These are phyloP conservation scores for Muntiacus muntjak DNA, from an alignment of 2,113 vertebrate genomes.

Conservation along the genomic window DNA sequence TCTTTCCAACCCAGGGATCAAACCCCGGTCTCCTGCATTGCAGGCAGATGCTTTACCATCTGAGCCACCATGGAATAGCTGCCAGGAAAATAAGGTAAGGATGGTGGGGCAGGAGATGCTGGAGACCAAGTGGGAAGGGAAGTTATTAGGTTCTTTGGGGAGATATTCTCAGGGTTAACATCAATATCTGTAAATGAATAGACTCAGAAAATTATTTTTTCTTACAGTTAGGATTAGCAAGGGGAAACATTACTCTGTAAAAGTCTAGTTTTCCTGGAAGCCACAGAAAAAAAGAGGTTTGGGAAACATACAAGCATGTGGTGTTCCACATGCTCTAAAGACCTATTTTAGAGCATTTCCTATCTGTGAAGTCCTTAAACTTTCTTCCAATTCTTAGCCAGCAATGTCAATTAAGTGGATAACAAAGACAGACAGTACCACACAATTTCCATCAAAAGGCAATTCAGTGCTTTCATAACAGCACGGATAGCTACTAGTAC, in stretches of 20 bases:
- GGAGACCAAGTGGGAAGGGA: no score
- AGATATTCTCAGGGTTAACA: neutral
- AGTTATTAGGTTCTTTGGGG: neutral
- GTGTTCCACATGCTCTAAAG: neutral
- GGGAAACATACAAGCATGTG: neutral
- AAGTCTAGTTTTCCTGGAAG: neutral
- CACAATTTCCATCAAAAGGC: slow-evolving; percentile 52
- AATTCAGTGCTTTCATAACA: slow-evolving; percentile 44
- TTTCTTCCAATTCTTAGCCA: neutral
- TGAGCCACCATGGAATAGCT: neutral
- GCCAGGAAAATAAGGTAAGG: neutral
- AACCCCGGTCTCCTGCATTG: neutral
- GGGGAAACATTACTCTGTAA: neutral
- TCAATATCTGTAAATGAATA: neutral
- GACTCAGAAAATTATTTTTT: neutral
- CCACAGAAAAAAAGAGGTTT: neutral
- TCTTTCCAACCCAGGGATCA: neutral
- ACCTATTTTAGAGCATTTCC: neutral
- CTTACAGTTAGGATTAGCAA: neutral
- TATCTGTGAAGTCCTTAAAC: slow-evolving; percentile 1
- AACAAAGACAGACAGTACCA: neutral
- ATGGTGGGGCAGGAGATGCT: fast-evolving
- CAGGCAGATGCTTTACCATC: neutral
- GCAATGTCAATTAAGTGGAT: slow-evolving; percentile 6
- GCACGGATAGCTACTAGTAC: neutral